Conservation (phyloP, 2,113 vertebrate species). For the Puntigrus tetrazona region DNA sequence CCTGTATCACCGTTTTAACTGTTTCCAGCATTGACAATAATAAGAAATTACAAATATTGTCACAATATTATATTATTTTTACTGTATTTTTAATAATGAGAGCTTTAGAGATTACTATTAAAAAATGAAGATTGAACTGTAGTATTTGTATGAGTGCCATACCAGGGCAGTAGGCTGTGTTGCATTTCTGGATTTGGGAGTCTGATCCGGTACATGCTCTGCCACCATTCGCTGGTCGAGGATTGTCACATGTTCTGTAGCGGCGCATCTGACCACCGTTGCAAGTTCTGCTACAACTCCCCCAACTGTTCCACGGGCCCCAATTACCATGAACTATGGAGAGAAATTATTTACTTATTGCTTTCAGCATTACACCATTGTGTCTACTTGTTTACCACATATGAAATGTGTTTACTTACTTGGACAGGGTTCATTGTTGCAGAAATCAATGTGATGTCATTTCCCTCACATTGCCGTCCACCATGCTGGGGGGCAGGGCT, state of each 20-base stretch:
- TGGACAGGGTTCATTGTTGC: constrained; percentile 91
- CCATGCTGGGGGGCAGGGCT: constrained; percentile 84
- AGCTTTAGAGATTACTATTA: neutral
- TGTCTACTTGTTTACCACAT: neutral
- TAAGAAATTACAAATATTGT: neutral
- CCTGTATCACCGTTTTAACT: neutral
- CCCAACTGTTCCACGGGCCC: constrained; percentile 92
- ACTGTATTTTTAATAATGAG: too few relatives aligned
- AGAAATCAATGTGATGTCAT: constrained; percentile 88
- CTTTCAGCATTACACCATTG: neutral
- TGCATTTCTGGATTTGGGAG: constrained; percentile 86
- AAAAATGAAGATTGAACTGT: neutral
- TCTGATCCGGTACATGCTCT: constrained; percentile 89
- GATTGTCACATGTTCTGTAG: constrained; percentile 89
- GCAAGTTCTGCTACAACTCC: constrained; percentile 89
- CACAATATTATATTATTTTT: too few relatives aligned
- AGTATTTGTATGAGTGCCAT: constrained; percentile 47
- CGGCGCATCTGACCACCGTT: constrained; percentile 85
- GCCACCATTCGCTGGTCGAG: constrained; percentile 83
- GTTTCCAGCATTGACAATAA: neutral
- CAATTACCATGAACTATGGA: constrained; percentile 87
- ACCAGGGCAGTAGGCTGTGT: constrained; percentile 83
- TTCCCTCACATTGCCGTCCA: constrained; percentile 88
- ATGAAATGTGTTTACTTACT: constrained; percentile 73
- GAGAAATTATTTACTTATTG: neutral